phyloP scores from a whole-genome alignment of 2,888 invertebrate species.

The Lasioglossum figueresi region DNA sequence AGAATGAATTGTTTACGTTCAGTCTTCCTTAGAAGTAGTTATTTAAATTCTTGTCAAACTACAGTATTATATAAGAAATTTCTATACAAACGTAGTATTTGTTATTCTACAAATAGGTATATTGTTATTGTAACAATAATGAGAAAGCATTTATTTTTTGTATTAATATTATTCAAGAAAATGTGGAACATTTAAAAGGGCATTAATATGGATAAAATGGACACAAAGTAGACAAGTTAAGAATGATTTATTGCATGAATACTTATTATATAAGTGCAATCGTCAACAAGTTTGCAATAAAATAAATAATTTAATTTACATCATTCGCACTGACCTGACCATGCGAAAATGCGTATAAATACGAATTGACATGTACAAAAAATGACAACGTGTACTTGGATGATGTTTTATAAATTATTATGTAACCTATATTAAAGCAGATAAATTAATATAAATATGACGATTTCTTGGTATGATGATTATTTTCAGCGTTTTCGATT shows the following conservation, averaged over 20 bases:
- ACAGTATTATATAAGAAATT: slow-evolving; percentile 51
- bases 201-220: slow-evolving; percentile 51
- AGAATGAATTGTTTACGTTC: slow-evolving; percentile 16
- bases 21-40: slow-evolving; percentile 51
- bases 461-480: slow-evolving; percentile 36
- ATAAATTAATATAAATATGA: slow-evolving; percentile 49
- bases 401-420: slow-evolving; percentile 48
- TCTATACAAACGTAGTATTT: neutral
- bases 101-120: slow-evolving; percentile 25
- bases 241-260: slow-evolving; percentile 47
- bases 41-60: slow-evolving; percentile 38
- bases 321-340: slow-evolving; percentile 24
- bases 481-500: neutral
- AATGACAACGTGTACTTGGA: slow-evolving; percentile 29
- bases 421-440: slow-evolving; percentile 44
- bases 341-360: slow-evolving; percentile 24
- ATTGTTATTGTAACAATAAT: slow-evolving; percentile 39
- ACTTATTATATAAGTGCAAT: slow-evolving; percentile 36
- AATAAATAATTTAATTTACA: slow-evolving; percentile 46
- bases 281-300: slow-evolving; percentile 14
- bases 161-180: slow-evolving; percentile 42
- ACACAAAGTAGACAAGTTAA: slow-evolving; percentile 36
- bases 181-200: slow-evolving; percentile 42
- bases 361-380: slow-evolving; percentile 43
- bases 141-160: slow-evolving; percentile 49